phyloP scores from a whole-genome alignment of 2,888 invertebrate species.

The Galeruca laticollis region DNA sequence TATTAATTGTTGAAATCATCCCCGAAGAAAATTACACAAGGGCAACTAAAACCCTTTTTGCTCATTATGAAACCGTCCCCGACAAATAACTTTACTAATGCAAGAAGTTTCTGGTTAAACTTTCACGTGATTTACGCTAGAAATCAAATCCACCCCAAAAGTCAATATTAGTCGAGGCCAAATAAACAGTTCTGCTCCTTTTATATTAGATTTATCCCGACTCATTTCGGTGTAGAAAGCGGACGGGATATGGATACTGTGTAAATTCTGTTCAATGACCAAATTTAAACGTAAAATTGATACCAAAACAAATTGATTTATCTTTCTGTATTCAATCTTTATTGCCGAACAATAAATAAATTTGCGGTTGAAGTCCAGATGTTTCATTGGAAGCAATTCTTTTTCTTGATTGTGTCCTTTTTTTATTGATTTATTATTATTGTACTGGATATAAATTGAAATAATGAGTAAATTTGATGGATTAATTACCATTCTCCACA shows the following conservation, averaged over 20 bases:
- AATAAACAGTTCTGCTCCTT: neutral
- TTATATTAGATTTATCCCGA: slow-evolving; percentile 11
- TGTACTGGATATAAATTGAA: too few relatives aligned
- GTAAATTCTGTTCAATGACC: neutral
- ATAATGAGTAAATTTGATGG: too few relatives aligned
- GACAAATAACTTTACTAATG: neutral
- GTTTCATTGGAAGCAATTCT: too few relatives aligned
- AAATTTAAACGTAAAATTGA: neutral
- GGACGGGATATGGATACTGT: slow-evolving; percentile 2
- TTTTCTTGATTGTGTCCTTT: too few relatives aligned
- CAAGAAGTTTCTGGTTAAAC: neutral
- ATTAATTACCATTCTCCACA: too few relatives aligned
- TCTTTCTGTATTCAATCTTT: too few relatives aligned
- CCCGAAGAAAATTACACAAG: neutral
- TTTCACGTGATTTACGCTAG: neutral
- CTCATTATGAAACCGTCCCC: neutral
- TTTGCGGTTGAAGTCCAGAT: too few relatives aligned
- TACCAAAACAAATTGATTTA: neutral
- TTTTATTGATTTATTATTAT: too few relatives aligned
- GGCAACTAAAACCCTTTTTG: neutral
- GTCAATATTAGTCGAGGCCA: slow-evolving; percentile 9
- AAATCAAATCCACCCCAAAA: neutral
- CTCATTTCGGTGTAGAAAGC: neutral
- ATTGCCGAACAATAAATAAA: too few relatives aligned
- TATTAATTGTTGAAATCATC: neutral